Conservation (phyloP, 2,113 vertebrate species). For the Irena cyanogastra region DNA sequence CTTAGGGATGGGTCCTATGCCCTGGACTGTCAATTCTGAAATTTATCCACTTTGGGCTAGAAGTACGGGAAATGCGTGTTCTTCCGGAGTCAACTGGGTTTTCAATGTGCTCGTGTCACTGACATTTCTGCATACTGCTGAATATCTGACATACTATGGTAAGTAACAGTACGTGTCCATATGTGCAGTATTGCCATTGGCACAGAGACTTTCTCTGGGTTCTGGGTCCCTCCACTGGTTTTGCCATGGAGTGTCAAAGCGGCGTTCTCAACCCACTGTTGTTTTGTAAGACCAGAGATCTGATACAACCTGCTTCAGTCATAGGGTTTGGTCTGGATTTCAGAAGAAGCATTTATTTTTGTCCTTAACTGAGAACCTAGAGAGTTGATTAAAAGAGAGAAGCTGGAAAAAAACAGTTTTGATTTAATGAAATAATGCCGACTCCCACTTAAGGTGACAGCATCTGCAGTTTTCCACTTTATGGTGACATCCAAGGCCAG, state of each 20-base stretch:
- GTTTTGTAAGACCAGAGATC: neutral
- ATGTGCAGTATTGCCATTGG: neutral
- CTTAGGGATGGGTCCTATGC: slow-evolving; percentile 95
- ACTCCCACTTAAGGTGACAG: neutral
- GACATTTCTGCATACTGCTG: slow-evolving; percentile 92
- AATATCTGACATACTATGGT: slow-evolving; percentile 96
- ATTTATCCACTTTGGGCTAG: slow-evolving; percentile 98
- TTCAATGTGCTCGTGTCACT: slow-evolving; percentile 94
- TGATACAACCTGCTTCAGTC: neutral
- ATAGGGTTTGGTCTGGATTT: neutral
- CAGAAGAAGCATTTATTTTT: neutral
- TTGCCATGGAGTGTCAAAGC: neutral
- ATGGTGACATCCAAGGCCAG: neutral
- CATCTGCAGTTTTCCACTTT: neutral
- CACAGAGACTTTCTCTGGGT: neutral
- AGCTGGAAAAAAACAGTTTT: neutral
- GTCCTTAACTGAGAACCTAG: neutral
- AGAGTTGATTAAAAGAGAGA: neutral
- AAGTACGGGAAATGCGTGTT: slow-evolving; percentile 95
- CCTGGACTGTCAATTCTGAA: slow-evolving; percentile 98
- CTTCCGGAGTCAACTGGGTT: slow-evolving; percentile 94
- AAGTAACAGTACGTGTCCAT: neutral
- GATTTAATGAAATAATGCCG: neutral
- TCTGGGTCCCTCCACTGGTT: neutral
- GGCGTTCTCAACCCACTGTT: neutral